Conservation (phyloP, 2,797 vertebrate species). For the Gymnoscopelus microlampas region DNA sequence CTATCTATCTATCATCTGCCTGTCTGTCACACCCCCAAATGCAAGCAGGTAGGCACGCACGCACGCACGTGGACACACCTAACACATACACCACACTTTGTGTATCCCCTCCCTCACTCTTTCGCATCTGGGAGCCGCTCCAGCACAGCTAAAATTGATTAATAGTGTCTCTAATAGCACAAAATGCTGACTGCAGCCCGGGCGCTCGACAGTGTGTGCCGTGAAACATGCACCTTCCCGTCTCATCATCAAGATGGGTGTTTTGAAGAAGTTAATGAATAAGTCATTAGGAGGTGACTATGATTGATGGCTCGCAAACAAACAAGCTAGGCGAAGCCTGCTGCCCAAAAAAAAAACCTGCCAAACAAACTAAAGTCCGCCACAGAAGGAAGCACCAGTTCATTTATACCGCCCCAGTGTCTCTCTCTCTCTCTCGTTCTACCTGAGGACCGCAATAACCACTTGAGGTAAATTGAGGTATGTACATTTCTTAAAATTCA, state of each 20-base stretch:
- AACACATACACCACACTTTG: slow-evolving; percentile 13
- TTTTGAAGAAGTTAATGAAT: slow-evolving; percentile 82
- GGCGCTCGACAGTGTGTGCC: slow-evolving; percentile 52
- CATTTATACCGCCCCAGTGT: slow-evolving; percentile 43
- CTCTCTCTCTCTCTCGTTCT: slow-evolving; percentile 20
- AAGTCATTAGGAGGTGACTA: slow-evolving; percentile 80
- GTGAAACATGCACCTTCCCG: slow-evolving; percentile 73
- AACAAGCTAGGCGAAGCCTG: slow-evolving; percentile 63
- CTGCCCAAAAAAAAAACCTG: slow-evolving; percentile 41
- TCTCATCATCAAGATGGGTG: slow-evolving; percentile 76
- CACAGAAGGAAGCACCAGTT: slow-evolving; percentile 28
- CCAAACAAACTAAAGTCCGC: slow-evolving; percentile 58
- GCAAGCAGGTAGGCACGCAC: not conserved
- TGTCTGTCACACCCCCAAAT: slow-evolving; percentile 25
- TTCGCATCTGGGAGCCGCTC: slow-evolving; percentile 70
- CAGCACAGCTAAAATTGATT: slow-evolving; percentile 79
- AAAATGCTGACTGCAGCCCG: slow-evolving; percentile 77
- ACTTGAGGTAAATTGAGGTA: not conserved
- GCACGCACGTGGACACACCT: slow-evolving; percentile 24
- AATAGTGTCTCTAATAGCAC: slow-evolving; percentile 79
- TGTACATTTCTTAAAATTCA: too few relatives aligned
- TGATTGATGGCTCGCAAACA: slow-evolving; percentile 81
- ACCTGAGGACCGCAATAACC: slow-evolving; percentile 20
- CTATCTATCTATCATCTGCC: slow-evolving; percentile 5
- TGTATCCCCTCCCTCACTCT: slow-evolving; percentile 34